Evolutionary conservation across 2,888 invertebrate species (phyloP), one percentile per base, ranked within the genome.

Genomic region (Pilophorus perplexus): DNA sequence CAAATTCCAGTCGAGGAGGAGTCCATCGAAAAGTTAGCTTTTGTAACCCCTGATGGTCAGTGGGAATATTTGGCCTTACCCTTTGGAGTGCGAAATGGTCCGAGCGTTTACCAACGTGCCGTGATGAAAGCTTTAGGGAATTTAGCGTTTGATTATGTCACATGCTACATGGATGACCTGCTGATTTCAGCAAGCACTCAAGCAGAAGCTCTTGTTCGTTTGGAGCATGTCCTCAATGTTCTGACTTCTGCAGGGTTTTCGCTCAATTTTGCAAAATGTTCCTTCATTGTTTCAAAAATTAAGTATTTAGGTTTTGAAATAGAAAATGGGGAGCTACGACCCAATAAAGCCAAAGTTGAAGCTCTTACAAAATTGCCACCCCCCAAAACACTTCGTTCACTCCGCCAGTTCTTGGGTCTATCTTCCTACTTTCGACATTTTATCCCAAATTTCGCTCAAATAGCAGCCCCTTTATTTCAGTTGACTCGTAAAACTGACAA

Each of bases 81-180:
- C 4, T 46, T 44, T 60, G 60, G 44, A 2, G 46, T 60, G 4
- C 1, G 74, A 75, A 75, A 75, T 33, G 74, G 73, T 0, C 74
- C 74, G 1, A 66, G 72, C 1, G 71, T 73, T 0, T 75, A 75
- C 48, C 74, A 75, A 42, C 67, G 72, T 5, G 75, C 67, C 60
- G 71, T 77, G 0, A 75, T 70, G 23, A 70, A 69, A 12, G 72
- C 76, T 12, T 76, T 76, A 37, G 27, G 70, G 38, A 71, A 73
- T 2, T 57, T 76, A 0, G 70, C 72, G 1, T 33, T 44, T 1
- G 28, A 72, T 38, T 70, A 54, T 71, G 73, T 2, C 72, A 27
- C 27, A 6, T 20, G 12, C 42, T 59, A 23, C 16, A 59, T 59
- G 20, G 59, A 59, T 27, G 59, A 75, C 50, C 27, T 73, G 4